phyloP scores from a whole-genome alignment of 1,140 invertebrate species.

The Mercenaria mercenaria region DNA sequence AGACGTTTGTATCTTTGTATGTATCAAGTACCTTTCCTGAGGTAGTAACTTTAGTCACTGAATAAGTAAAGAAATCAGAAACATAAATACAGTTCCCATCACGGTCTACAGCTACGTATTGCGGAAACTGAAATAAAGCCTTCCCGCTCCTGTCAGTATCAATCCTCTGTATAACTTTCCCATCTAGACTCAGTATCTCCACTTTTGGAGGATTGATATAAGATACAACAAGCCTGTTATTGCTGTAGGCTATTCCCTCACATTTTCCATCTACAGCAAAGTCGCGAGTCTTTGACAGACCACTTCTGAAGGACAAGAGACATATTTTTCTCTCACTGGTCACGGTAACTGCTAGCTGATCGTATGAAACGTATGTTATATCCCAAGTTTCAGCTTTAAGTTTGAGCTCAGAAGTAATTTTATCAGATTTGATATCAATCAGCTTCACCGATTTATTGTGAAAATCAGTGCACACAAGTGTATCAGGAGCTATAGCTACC shows the following conservation, averaged over 20 bases:
- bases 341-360: neutral
- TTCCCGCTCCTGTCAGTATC: neutral
- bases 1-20: neutral
- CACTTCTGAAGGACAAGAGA: neutral
- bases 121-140: neutral
- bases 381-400: neutral
- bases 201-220: neutral
- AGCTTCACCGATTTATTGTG: neutral
- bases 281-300: neutral
- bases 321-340: neutral
- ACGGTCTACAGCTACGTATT: neutral
- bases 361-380: neutral
- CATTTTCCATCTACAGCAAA: neutral
- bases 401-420: neutral
- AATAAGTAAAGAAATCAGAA: neutral
- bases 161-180: neutral
- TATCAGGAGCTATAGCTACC: neutral
- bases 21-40: neutral
- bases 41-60: neutral
- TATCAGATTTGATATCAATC: neutral
- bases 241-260: neutral
- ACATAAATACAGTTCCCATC: neutral
- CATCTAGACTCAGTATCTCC: neutral
- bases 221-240: neutral
- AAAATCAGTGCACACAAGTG: neutral